These are phyloP conservation scores for Harmothoe impar DNA, from an alignment of 2,888 invertebrate species.

Conservation along the genomic window DNA sequence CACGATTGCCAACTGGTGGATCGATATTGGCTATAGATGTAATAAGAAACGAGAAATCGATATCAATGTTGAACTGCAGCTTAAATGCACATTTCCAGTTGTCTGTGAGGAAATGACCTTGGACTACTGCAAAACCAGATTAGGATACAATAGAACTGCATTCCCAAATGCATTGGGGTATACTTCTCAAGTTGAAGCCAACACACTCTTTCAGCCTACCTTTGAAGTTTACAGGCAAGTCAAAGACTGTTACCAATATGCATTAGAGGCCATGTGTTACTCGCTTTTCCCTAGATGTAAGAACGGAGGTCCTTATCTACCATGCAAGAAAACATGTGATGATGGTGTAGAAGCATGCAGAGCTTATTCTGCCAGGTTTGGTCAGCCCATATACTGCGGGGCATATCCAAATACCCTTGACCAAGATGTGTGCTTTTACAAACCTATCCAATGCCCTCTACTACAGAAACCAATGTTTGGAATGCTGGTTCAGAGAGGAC, in stretches of 20 bases:
- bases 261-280: not conserved
- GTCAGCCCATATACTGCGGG: not conserved
- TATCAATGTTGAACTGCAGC: not conserved
- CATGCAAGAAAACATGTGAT: not conserved
- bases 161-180: constrained; percentile 7
- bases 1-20: not conserved
- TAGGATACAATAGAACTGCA: not conserved
- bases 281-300: not conserved
- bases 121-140: no score
- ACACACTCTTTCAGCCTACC: not conserved
- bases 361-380: not conserved
- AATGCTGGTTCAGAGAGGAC: not conserved
- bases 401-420: not conserved
- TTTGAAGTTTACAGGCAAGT: not conserved
- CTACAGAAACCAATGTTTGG: not conserved
- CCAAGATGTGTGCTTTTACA: not conserved
- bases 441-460: not conserved
- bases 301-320: not conserved
- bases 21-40: not conserved
- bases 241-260: not conserved
- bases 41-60: not conserved
- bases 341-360: not conserved
- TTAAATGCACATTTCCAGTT: not conserved
- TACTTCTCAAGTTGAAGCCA: not conserved
- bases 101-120: not conserved